Evolutionary conservation across 1,140 invertebrate species (phyloP).

Genomic region (Zaprionus gabonicus): DNA sequence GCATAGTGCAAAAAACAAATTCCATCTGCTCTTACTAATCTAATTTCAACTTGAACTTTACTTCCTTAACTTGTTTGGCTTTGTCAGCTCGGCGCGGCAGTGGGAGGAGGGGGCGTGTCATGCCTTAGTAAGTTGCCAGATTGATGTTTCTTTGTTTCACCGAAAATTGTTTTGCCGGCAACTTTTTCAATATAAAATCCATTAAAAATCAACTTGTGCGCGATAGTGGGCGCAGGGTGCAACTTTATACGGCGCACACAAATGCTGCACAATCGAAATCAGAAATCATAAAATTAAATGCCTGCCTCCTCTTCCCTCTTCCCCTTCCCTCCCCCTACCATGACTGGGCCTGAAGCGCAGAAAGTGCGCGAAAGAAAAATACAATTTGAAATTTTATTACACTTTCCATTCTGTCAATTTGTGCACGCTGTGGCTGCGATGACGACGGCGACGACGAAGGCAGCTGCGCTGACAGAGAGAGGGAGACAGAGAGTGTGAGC

Average conservation of each 20-base stretch:
- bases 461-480: background rate
- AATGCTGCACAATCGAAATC: slow-evolving; percentile 62
- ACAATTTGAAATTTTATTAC: slow-evolving; percentile 82
- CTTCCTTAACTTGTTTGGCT: background rate
- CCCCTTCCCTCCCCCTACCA: background rate
- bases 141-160: slow-evolving; percentile 4
- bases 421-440: slow-evolving; percentile 34
- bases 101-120: background rate
- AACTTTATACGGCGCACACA: slow-evolving; percentile 44
- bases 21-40: background rate
- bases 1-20: background rate
- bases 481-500: background rate
- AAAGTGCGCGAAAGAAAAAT: slow-evolving; percentile 70
- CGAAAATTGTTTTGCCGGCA: slow-evolving; percentile 15
- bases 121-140: slow-evolving; percentile 6
- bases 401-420: slow-evolving; percentile 76
- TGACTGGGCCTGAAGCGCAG: background rate
- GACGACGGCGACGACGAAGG: slow-evolving; percentile 7
- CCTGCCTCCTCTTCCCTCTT: slow-evolving; percentile 2
- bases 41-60: background rate
- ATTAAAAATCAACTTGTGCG: slow-evolving; percentile 42
- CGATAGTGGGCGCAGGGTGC: slow-evolving; percentile 38
- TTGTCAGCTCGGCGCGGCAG: background rate
- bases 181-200: slow-evolving; percentile 62
- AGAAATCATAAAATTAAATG: slow-evolving; percentile 73